Conservation (phyloP, 1,140 invertebrate genomes). For the Pogonomyrmex californicus region DNA sequence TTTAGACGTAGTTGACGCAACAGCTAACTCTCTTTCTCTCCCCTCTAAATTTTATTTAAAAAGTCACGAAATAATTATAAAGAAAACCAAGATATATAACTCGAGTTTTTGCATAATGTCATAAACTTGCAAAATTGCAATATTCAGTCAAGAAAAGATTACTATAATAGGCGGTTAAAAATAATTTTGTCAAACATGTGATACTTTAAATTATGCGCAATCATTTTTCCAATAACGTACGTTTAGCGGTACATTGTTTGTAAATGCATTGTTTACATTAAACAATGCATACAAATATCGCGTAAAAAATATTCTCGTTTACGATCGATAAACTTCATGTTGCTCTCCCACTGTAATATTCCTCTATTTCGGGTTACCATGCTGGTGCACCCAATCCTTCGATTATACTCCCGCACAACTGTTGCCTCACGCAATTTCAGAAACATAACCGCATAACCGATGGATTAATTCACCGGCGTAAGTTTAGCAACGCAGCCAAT, state of each 20-base stretch:
- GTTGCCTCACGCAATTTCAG: conserved; percentile 51
- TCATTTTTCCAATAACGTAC: background rate
- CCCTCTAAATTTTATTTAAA: too few species aligned
- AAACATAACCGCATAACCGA: conserved; percentile 45
- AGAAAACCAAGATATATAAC: background rate
- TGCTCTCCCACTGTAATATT: background rate
- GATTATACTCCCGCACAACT: conserved; percentile 25
- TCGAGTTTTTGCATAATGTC: background rate
- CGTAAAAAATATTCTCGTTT: background rate
- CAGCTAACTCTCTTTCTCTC: background rate
- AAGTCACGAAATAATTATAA: background rate
- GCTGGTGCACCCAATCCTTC: background rate
- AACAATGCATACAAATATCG: background rate
- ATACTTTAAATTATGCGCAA: background rate
- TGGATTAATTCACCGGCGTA: conserved; percentile 31
- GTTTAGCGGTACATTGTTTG: background rate
- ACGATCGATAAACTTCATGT: background rate
- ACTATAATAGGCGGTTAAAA: background rate
- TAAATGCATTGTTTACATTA: background rate
- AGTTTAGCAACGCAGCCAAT: conserved; percentile 34
- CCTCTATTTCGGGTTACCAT: conserved; percentile 19
- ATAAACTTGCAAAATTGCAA: background rate
- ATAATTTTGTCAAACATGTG: background rate
- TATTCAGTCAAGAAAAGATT: background rate
- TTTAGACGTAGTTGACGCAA: background rate